Evolutionary conservation across 2,797 vertebrate species (phyloP).

Genomic region (Valencia hispanica): DNA sequence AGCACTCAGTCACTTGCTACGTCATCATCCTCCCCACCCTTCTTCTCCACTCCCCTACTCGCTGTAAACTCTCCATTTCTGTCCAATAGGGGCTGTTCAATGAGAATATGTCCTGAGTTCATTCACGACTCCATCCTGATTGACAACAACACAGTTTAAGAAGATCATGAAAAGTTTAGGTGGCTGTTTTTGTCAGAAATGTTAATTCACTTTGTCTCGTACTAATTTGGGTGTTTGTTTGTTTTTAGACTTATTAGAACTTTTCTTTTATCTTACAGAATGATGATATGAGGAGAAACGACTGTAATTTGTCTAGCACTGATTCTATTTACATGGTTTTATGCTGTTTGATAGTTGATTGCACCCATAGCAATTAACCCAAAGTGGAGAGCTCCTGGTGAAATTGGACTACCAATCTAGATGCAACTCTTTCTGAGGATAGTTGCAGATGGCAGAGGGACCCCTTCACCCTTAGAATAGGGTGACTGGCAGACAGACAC

Average conservation of each 20-base stretch:
- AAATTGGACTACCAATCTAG: not conserved
- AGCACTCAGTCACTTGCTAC: slow-evolving; percentile 71
- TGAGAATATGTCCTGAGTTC: slow-evolving; percentile 34
- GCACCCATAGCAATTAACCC: not conserved
- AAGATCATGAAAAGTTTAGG: not conserved
- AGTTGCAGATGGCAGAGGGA: not conserved
- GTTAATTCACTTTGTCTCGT: not conserved
- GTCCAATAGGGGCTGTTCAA: slow-evolving; percentile 41
- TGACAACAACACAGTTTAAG: not conserved
- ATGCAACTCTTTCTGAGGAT: not conserved
- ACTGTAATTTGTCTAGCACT: not conserved
- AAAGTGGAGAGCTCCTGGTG: too few species aligned
- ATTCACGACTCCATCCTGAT: slow-evolving; percentile 38
- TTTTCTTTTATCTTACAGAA: not conserved
- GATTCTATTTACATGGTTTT: too few species aligned
- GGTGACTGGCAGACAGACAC: not conserved
- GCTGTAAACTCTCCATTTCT: slow-evolving; percentile 49
- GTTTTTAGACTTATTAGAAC: not conserved
- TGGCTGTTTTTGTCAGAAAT: not conserved
- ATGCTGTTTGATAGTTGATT: not conserved
- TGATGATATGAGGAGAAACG: not conserved
- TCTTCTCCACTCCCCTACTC: slow-evolving; percentile 45
- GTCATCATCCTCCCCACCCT: slow-evolving; percentile 73
- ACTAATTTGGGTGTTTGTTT: not conserved
- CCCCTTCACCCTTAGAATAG: not conserved